Percentiles rank a stretch among this genome's conserved stretches.
phyloP scores from a whole-genome alignment of 2,888 invertebrate genomes.

The Aporophyla nigra region DNA sequence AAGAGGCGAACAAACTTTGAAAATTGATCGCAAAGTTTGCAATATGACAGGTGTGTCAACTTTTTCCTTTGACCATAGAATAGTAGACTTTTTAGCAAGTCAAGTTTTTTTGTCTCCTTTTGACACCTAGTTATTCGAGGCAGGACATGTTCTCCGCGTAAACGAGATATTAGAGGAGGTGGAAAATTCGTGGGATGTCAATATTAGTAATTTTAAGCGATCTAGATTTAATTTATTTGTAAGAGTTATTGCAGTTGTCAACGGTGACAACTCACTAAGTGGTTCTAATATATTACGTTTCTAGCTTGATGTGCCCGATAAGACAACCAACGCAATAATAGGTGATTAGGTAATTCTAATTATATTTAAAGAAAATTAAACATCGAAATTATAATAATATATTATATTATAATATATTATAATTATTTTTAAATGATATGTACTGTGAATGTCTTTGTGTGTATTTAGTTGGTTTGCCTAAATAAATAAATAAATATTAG shows the following conservation, averaged over 20 bases:
- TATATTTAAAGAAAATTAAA: neutral
- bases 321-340: neutral
- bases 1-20: neutral
- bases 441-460: too few species aligned
- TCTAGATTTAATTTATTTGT: slow-evolving; percentile 55
- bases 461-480: too few species aligned
- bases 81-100: neutral
- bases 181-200: slow-evolving; percentile 46
- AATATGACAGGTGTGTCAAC: neutral
- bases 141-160: neutral
- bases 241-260: slow-evolving; percentile 50
- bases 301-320: slow-evolving; percentile 38
- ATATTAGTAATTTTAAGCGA: slow-evolving; percentile 55
- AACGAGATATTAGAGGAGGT: neutral
- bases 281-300: slow-evolving; percentile 43
- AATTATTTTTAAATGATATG: too few species aligned
- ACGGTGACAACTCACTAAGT: slow-evolving; percentile 45
- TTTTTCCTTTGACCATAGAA: neutral
- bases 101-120: neutral
- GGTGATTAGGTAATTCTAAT: neutral
- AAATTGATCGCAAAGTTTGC: neutral
- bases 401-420: too few species aligned
- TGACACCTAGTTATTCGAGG: neutral
- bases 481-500: too few species aligned
- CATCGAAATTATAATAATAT: too few species aligned